Base-by-base conservation (phyloP, 53 echinoderm and acorn worm species). In the Crossaster papposus region DNA sequence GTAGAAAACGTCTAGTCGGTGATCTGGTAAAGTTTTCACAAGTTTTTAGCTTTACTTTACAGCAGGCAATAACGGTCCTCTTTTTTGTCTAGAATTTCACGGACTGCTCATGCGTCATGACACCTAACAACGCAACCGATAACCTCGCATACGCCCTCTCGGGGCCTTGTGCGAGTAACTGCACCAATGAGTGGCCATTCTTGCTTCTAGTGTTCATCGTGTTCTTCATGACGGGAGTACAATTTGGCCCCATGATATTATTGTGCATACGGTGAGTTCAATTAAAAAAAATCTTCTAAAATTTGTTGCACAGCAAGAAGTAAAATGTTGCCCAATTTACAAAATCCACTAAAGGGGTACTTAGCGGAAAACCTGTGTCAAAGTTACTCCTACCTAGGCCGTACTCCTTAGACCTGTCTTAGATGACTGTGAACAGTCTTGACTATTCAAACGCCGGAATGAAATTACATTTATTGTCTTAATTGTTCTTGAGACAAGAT, bases 131-230 rank as follows among this genome's bases (percentile, higher is more conserved):
- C 35, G 3, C 84, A 26, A 2, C 28, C 0, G 34, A 20, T n/a
- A 31, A 65, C 30, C 51, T 20, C 14, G 93, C 91, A 29, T 88
- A 83, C 55, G 93, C 93, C 10, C 37, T 81, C 17, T 80, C 93
- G 1, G 93, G 92, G 51, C 85, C 91, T 0, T 95, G 95, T 55
- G 83, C 93, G 2, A 91, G 92, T 9, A 81, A 85, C n/a, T 95
- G 95, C 79, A 92, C 54, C 34, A 88, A 92, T 22, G 79, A 80
- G 32, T 93, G 92, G 92, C 89, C 90, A 9, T 92, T 91, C 72
- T 82, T 93, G 54, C 54, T 80, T 3, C 80, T 92, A 0, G 65
- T 95, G 44, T 90, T 90, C 31, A 24, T 83, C 10, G 90, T 89
- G 55, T 93, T 85, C 44, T 68, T 93, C 17, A 31, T 92, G 76